Conservation (phyloP, 1,140 invertebrate genomes). For the Euura lappo region DNA sequence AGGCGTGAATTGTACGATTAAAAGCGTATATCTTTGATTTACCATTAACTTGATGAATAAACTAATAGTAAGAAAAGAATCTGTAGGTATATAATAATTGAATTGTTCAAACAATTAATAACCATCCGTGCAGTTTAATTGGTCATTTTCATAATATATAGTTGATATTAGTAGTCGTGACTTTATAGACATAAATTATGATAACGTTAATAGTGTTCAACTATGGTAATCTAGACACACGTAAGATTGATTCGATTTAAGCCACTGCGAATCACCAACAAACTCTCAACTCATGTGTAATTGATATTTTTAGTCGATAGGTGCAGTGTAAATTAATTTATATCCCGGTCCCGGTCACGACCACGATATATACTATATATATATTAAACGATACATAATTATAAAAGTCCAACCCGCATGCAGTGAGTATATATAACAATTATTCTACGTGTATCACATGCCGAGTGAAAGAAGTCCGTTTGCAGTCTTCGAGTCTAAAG, state of each 20-base stretch:
- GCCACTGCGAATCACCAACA: too few species aligned
- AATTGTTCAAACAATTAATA: background rate
- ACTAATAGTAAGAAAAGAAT: too few species aligned
- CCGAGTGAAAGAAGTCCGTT: background rate
- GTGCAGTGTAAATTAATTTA: background rate
- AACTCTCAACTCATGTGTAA: too few species aligned
- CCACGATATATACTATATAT: conserved; percentile 20
- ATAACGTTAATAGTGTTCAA: background rate
- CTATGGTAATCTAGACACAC: too few species aligned
- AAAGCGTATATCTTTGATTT: too few species aligned
- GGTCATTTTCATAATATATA: background rate
- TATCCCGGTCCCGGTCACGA: background rate
- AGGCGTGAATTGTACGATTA: too few species aligned
- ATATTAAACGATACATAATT: conserved; percentile 3
- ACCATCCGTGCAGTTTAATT: background rate
- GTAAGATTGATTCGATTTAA: too few species aligned
- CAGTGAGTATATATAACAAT: too few species aligned
- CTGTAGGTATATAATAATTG: too few species aligned
- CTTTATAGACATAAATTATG: background rate
- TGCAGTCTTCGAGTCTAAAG: too few species aligned
- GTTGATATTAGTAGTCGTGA: background rate
- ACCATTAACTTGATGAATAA: too few species aligned
- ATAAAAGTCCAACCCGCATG: conserved; percentile 1
- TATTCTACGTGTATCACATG: background rate
- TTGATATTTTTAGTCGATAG: background rate